Percentiles rank a stretch among this genome's conserved stretches.
Conservation (phyloP, 2,888 invertebrate species). For the Torymus aiolomorphi region DNA sequence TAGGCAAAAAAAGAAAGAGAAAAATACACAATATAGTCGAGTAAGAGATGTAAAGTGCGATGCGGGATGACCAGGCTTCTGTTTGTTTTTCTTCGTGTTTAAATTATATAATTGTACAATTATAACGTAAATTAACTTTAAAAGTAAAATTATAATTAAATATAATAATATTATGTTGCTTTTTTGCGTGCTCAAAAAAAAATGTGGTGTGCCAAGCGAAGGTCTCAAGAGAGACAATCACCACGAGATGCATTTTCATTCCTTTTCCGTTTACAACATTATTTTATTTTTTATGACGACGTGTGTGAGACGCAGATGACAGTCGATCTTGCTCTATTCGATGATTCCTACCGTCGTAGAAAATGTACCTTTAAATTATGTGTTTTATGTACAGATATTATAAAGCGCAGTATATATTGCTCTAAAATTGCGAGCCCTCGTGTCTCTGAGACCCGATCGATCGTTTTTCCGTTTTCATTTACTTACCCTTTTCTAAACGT, state of each 20-base stretch:
- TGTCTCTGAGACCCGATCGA: constrained; percentile 33
- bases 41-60: constrained; percentile 63
- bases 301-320: constrained; percentile 49
- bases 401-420: constrained; percentile 50
- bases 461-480: constrained; percentile 31
- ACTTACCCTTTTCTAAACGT: constrained; percentile 17
- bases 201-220: constrained; percentile 52
- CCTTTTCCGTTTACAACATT: constrained; percentile 31
- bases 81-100: constrained; percentile 36
- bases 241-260: constrained; percentile 35
- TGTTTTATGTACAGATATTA: constrained; percentile 57
- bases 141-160: constrained; percentile 58
- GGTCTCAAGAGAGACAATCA: constrained; percentile 42
- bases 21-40: constrained; percentile 62
- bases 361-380: constrained; percentile 56
- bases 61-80: constrained; percentile 64
- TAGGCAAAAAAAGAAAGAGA: constrained; percentile 62
- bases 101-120: constrained; percentile 54
- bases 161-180: constrained; percentile 47
- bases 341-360: constrained; percentile 54
- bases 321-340: constrained; percentile 54
- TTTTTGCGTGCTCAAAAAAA: constrained; percentile 41
- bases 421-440: constrained; percentile 30
- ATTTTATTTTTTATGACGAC: constrained; percentile 51
- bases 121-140: constrained; percentile 57